Evolutionary conservation across 2,797 vertebrate species (phyloP).

Genomic region (Acridotheres tristis): DNA sequence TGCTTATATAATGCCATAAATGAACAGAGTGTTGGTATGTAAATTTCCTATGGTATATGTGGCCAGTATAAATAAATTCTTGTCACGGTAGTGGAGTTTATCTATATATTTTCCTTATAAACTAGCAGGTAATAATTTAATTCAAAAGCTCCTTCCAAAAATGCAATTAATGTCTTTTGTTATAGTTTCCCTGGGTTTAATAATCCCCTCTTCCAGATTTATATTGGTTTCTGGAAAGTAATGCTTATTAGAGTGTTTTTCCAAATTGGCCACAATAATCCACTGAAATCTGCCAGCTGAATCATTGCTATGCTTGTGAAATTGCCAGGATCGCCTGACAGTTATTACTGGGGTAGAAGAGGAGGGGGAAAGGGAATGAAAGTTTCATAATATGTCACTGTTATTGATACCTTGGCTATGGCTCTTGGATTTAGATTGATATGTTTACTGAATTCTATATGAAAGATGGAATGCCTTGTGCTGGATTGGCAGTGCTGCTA

Average conservation of each 20-base stretch:
- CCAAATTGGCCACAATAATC: constrained; percentile 72
- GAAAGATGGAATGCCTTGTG: constrained; percentile 5
- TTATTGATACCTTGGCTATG: constrained; percentile 63
- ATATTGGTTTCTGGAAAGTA: constrained; percentile 72
- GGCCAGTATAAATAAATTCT: constrained; percentile 11
- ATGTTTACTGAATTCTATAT: constrained; percentile 19
- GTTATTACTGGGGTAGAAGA: constrained; percentile 47
- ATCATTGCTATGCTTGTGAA: constrained; percentile 71
- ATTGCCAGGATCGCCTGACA: constrained; percentile 67
- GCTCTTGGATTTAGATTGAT: constrained; percentile 40
- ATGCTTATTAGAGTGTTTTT: constrained; percentile 64
- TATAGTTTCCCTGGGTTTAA: constrained; percentile 70
- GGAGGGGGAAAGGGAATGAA: constrained; percentile 45
- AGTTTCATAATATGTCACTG: constrained; percentile 65
- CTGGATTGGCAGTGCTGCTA: not conserved
- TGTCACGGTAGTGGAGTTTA: constrained; percentile 29
- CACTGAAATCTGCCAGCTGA: constrained; percentile 69
- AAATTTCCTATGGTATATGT: constrained; percentile 24
- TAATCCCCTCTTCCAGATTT: constrained; percentile 68
- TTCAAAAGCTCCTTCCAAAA: constrained; percentile 67
- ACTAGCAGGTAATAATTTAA: constrained; percentile 69
- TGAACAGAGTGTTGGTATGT: constrained; percentile 33
- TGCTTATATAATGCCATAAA: constrained; percentile 24
- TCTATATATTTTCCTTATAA: constrained; percentile 57
- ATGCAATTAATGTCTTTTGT: constrained; percentile 69